Base-by-base conservation (phyloP, 2,888 invertebrate genomes). In the Trachelus tabidus region DNA sequence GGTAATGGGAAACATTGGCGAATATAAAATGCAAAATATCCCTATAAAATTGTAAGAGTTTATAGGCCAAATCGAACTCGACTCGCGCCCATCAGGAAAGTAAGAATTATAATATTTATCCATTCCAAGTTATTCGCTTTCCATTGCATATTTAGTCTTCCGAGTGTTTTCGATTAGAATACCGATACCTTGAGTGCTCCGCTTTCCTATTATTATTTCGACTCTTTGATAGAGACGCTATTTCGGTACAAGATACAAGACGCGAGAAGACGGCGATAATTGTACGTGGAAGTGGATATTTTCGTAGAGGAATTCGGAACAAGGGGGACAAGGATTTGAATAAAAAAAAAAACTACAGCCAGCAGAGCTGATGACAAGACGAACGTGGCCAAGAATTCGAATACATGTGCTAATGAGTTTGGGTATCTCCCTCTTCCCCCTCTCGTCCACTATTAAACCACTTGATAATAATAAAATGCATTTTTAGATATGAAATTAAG, bases 401-500 rank as follows among this genome's bases (percentile, higher is more conserved):
- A 80, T 79, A 80, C 82, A 79, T 80, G 78, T 77, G 80, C 81
- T 83, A 84, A 84, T 83, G 84, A 84, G 82, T 80, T 77, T 79
- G 76, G 78, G 23, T 56, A 9, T 56, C 56, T 56, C 23, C 15
- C 23, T 56, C 23, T 56, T 23, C 23, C 56, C 23, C 23, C 15
- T 73, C 34, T 75, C 56, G 9, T 23, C 9, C 2, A 9, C 9
- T 9, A 2, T 56, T 56, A 23, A 23, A 56, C 23, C 56, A 56
- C 23, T 56, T 56, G 9, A 56, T 56, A 56, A 56, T 23, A 15
- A 9, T 56, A 23, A 56, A 56, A 23, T 56, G 9, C 56, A 56
- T 56, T 56, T 23, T 56, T 56, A 56, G 9, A 23, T 9, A 56
- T 23, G 56, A 56, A 56, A 23, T 56, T 56, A 56, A 15, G 56